These are phyloP conservation scores for Enteromius argenteus DNA, from an alignment of 2,797 vertebrate genomes.

Conservation along the genomic window DNA sequence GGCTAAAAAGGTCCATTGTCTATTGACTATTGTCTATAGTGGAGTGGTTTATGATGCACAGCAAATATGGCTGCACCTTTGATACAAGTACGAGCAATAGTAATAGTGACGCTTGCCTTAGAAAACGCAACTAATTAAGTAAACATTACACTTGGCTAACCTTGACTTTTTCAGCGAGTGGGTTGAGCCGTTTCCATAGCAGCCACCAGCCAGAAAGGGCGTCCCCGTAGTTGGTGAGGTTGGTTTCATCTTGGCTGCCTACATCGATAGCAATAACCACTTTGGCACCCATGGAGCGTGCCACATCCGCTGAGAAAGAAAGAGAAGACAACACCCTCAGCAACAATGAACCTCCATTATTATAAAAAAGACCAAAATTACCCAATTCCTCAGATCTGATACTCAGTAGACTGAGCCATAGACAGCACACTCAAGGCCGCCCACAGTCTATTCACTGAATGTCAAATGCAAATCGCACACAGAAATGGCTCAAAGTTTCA, in stretches of 20 bases:
- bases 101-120: not conserved
- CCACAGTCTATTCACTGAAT: not conserved
- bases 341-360: not conserved
- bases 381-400: not conserved
- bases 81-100: not conserved
- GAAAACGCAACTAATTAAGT: constrained; percentile 12
- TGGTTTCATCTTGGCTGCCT: constrained; percentile 93
- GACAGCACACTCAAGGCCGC: not conserved
- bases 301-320: constrained; percentile 87
- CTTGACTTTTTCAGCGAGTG: constrained; percentile 92
- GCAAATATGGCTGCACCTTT: not conserved
- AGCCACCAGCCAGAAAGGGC: constrained; percentile 96
- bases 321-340: not conserved
- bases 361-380: not conserved
- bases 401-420: not conserved
- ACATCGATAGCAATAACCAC: constrained; percentile 95
- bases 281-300: constrained; percentile 93
- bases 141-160: constrained; percentile 69
- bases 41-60: not conserved
- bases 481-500: not conserved
- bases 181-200: constrained; percentile 97
- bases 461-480: not conserved
- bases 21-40: not conserved
- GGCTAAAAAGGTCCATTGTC: not conserved
- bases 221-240: constrained; percentile 96